These are phyloP conservation scores for Coecobrya sp. DNA, from an alignment of 2,888 invertebrate species.

Conservation along the genomic window DNA sequence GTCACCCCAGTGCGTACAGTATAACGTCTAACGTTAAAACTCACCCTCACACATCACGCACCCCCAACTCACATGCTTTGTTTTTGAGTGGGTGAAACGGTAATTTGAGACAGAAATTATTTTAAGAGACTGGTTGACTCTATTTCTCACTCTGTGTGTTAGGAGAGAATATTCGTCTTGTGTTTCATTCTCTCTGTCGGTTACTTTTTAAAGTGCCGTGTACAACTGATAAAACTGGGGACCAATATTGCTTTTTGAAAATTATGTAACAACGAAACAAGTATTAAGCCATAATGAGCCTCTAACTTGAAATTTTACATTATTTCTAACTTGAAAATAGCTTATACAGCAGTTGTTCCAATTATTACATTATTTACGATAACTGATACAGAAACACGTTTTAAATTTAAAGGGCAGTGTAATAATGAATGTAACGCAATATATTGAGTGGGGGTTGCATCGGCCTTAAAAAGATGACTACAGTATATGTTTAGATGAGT, in stretches of 20 bases:
- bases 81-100: slow-evolving; percentile 59
- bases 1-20: slow-evolving; percentile 54
- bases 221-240: slow-evolving; percentile 35
- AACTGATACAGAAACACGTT: slow-evolving; percentile 50
- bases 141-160: slow-evolving; percentile 32
- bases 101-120: slow-evolving; percentile 74
- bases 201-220: slow-evolving; percentile 50
- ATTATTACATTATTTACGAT: slow-evolving; percentile 66
- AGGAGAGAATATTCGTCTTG: slow-evolving; percentile 66
- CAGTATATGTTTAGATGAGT: too few species aligned
- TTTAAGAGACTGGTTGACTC: slow-evolving; percentile 69
- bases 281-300: slow-evolving; percentile 72
- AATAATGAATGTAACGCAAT: slow-evolving; percentile 32
- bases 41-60: slow-evolving; percentile 29
- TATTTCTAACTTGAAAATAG: slow-evolving; percentile 69
- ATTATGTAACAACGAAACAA: slow-evolving; percentile 63
- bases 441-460: not conserved
- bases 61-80: slow-evolving; percentile 35
- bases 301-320: slow-evolving; percentile 50
- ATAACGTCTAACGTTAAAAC: not conserved
- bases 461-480: not conserved
- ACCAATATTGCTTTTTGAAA: slow-evolving; percentile 51
- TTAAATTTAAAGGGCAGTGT: slow-evolving; percentile 46
- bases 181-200: slow-evolving; percentile 74
- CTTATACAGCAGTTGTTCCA: slow-evolving; percentile 65